Evolutionary conservation across 2,113 vertebrate species (phyloP).

Genomic region (Chunga burmeisteri): DNA sequence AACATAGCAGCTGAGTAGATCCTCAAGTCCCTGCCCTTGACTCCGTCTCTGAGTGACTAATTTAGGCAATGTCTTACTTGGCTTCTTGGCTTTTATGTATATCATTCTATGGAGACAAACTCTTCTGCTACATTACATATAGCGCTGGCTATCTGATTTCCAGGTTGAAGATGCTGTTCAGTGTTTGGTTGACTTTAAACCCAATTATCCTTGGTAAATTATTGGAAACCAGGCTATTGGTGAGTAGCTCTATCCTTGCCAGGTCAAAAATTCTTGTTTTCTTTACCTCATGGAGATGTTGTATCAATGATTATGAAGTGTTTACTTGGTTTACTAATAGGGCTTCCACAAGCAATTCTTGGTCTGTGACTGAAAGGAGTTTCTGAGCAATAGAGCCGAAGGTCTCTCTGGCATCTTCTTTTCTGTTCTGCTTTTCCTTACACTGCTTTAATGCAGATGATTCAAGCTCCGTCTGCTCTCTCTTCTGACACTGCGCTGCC

Average conservation of each 20-base stretch:
- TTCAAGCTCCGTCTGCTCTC: neutral
- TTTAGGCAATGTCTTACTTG: neutral
- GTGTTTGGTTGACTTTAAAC: neutral
- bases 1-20: neutral
- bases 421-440: neutral
- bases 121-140: neutral
- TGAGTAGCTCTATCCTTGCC: neutral
- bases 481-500: rapidly evolving
- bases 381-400: neutral
- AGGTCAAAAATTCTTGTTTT: neutral
- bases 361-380: neutral
- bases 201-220: neutral
- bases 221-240: neutral
- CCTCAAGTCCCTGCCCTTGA: neutral
- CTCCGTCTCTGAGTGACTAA: neutral
- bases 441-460: rapidly evolving
- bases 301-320: neutral
- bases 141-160: neutral
- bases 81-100: neutral
- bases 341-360: neutral
- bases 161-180: neutral
- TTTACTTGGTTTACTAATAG: neutral
- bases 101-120: neutral
- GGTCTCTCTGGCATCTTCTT: neutral
- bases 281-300: neutral